phyloP scores from a whole-genome alignment of 2,888 invertebrate genomes.

The Mimachlamys varia region DNA sequence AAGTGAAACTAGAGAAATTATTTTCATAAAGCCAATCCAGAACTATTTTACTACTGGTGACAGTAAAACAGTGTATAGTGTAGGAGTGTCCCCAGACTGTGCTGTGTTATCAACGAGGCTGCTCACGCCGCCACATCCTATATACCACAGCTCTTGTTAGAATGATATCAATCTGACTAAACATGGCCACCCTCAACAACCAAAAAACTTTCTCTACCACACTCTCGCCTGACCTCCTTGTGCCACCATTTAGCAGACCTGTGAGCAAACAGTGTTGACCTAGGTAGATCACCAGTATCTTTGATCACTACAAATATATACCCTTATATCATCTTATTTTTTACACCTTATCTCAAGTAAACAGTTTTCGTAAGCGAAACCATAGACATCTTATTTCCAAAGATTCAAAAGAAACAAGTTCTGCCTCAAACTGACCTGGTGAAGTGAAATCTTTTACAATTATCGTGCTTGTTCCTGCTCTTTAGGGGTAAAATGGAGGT shows the following conservation, averaged over 20 bases:
- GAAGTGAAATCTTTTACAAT: not conserved
- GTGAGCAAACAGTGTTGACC: not conserved
- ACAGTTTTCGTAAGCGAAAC: not conserved
- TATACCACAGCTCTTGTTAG: not conserved
- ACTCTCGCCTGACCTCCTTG: not conserved
- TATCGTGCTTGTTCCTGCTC: not conserved
- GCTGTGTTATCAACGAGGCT: not conserved
- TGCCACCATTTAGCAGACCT: constrained; percentile 16
- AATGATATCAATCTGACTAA: constrained; percentile 7
- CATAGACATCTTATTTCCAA: not conserved
- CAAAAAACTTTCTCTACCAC: constrained; percentile 32
- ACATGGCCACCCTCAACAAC: constrained; percentile 14
- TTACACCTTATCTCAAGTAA: not conserved
- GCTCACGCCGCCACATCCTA: not conserved
- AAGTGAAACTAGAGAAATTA: constrained; percentile 24
- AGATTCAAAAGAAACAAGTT: not conserved
- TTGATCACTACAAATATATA: not conserved
- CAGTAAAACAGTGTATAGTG: not conserved
- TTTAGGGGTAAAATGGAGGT: not conserved
- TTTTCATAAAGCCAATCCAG: not conserved
- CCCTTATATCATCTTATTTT: not conserved
- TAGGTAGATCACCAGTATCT: not conserved
- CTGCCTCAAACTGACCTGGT: not conserved
- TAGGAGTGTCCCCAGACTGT: not conserved
- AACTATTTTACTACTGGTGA: not conserved